Conservation (phyloP, 2,888 invertebrate genomes). For the Chrysolina americana region DNA sequence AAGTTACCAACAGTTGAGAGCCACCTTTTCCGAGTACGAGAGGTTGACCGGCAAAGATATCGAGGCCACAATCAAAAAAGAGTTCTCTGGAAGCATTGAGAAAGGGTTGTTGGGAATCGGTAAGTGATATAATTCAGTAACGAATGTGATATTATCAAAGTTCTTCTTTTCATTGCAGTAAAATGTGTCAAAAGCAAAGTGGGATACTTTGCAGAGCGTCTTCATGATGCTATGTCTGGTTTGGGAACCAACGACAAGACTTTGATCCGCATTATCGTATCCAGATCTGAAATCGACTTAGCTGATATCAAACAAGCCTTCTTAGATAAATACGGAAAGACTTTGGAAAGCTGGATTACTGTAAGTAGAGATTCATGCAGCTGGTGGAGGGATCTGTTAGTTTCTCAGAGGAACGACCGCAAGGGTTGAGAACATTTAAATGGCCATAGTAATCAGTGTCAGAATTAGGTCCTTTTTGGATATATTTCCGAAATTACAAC, state of each 20-base stretch:
- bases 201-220: constrained; percentile 91
- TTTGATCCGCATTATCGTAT: constrained; percentile 91
- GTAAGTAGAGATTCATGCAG: constrained; percentile 73
- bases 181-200: constrained; percentile 93
- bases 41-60: constrained; percentile 86
- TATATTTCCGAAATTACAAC: not conserved
- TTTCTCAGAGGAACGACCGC: not conserved
- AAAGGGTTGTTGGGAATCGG: constrained; percentile 91
- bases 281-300: constrained; percentile 92
- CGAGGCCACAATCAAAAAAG: constrained; percentile 87
- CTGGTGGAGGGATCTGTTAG: not conserved
- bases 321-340: constrained; percentile 84
- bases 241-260: constrained; percentile 92
- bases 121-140: constrained; percentile 66
- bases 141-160: not conserved
- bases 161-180: constrained; percentile 72
- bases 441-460: too few relatives aligned
- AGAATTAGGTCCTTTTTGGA: too few relatives aligned
- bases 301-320: constrained; percentile 94
- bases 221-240: constrained; percentile 93
- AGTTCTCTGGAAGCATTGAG: constrained; percentile 90
- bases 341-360: constrained; percentile 87
- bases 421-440: not conserved
- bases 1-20: constrained; percentile 90
- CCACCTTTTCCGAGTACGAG: constrained; percentile 89